Base-by-base conservation (phyloP, 2,888 invertebrate genomes). In the Drosophila borealis region DNA sequence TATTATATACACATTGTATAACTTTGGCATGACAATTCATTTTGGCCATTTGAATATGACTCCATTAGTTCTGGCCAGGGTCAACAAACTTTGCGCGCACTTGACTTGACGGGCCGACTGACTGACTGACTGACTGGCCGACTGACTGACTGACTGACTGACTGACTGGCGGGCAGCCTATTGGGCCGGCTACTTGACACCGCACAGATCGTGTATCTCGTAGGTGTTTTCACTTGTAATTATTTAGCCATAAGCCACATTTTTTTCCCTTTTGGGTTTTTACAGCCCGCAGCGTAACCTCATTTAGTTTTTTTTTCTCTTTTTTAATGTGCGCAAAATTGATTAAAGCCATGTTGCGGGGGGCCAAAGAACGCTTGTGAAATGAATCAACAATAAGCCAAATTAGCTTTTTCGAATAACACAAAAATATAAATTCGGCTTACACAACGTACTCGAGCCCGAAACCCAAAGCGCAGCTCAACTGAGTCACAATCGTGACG, bases 151-250 rank as follows among this genome's bases (percentile, higher is more conserved):
- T 59, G 53, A 50, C 45, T 49, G 70, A 13, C 54, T 48, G 70
- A 44, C 41, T 49, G 70, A 29, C 56, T 59, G 54, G 13, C 44
- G 46, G 71, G 8, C 66, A 50, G 62, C 19, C 67, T 51, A 55
- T 76, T 68, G 73, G 75, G 57, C 78, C n/a, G 70, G 76, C 78
- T 68, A 80, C 80, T 76, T 75, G 77, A 72, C 76, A 62, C 63
- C 77, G 42, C 61, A 60, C 48, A 60, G 55, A 78, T 78, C 79
- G 74, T 76, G 76, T 65, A 63, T 66, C 70, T 82, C 73, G 83
- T 83, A 83, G 83, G 89, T 83, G 83, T 88, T 82, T 86, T 80
- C 75, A 78, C 75, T 82, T 78, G 89, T 88, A 88, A 86, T 83
- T 88, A 83, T 88, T 86, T 88, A 88, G 37, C 80, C 89, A 83